phyloP scores from a whole-genome alignment of 2,888 invertebrate genomes.

The Azorinus chamasolen region DNA sequence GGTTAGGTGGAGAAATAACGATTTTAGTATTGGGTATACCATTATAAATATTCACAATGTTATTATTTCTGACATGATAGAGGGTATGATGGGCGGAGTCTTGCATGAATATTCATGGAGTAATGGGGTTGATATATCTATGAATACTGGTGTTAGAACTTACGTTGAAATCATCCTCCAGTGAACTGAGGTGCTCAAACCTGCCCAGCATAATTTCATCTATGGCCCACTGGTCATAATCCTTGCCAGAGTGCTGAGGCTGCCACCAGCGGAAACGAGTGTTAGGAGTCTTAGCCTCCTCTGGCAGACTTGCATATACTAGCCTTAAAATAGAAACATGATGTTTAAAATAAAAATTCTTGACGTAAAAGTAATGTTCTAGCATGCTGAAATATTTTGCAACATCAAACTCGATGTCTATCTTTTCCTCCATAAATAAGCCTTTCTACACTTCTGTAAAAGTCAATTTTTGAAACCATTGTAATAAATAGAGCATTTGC shows the following conservation, averaged over 20 bases:
- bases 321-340: constrained; percentile 70
- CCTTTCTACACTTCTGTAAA: too few species aligned
- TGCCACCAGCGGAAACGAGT: constrained; percentile 87
- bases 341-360: neutral
- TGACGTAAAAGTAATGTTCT: neutral
- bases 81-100: too few species aligned
- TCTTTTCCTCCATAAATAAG: too few species aligned
- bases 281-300: constrained; percentile 78
- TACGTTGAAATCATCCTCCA: constrained; percentile 83
- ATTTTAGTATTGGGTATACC: too few species aligned
- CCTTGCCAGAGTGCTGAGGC: constrained; percentile 85
- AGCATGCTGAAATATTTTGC: neutral
- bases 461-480: too few species aligned
- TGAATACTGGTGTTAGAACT: constrained; percentile 18
- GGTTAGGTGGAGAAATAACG: too few species aligned
- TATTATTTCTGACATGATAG: too few species aligned
- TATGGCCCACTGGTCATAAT: constrained; percentile 86
- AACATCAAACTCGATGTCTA: too few species aligned
- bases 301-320: constrained; percentile 83
- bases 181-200: constrained; percentile 68
- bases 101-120: too few species aligned
- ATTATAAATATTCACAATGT: too few species aligned
- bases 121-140: too few species aligned
- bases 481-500: too few species aligned
- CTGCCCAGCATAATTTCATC: constrained; percentile 85